phyloP scores from a whole-genome alignment of 2,888 invertebrate genomes.

The Orchestes rusci region DNA sequence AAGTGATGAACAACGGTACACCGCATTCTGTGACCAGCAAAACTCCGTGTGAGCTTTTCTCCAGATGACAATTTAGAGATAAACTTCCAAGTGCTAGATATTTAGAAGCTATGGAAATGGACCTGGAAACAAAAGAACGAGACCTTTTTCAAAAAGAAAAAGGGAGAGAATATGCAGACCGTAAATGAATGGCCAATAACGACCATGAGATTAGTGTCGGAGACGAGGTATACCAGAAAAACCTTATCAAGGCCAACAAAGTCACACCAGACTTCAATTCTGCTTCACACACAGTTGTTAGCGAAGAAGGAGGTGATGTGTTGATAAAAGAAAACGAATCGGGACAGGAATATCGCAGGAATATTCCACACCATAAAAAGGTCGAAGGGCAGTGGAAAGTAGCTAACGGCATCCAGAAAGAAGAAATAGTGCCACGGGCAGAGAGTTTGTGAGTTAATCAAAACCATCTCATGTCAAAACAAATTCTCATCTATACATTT shows the following conservation, averaged over 20 bases:
- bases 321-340: too few relatives aligned
- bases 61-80: too few relatives aligned
- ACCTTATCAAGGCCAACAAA: conserved; percentile 18
- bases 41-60: too few relatives aligned
- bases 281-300: conserved; percentile 11
- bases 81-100: too few relatives aligned
- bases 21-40: conserved; percentile 15
- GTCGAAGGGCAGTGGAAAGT: conserved; percentile 10
- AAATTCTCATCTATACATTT: too few relatives aligned
- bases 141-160: conserved; percentile 13
- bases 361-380: conserved; percentile 18
- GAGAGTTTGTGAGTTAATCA: too few relatives aligned
- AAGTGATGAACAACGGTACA: conserved; percentile 11
- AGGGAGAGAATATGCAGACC: conserved; percentile 14
- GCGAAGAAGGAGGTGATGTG: too few relatives aligned
- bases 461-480: too few relatives aligned
- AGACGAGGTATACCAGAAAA: conserved; percentile 17
- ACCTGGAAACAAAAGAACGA: conserved; percentile 6
- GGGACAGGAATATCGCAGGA: conserved; percentile 12
- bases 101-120: neutral
- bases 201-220: conserved; percentile 10
- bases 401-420: too few relatives aligned
- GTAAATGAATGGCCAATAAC: conserved; percentile 12
- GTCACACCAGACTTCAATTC: conserved; percentile 16
- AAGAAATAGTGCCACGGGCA: too few relatives aligned